phyloP scores from a whole-genome alignment of 2,113 vertebrate species.

The Mirza zaza region DNA sequence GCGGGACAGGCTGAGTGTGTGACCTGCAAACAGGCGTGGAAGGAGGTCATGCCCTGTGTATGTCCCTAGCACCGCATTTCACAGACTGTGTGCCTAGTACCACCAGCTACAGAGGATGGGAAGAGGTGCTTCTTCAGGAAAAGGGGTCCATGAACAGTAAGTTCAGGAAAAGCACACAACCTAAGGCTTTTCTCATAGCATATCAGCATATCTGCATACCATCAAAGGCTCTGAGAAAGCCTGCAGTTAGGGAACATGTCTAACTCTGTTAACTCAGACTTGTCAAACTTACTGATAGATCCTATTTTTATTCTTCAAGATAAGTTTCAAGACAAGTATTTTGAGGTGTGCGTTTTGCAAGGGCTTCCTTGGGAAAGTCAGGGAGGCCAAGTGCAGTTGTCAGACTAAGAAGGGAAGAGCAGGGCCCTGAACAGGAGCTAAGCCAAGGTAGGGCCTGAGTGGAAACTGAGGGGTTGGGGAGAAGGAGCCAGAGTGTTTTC shows the following conservation, averaged over 20 bases:
- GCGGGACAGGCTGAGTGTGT: background rate
- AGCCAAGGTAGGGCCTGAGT: accelerated
- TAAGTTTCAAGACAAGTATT: background rate
- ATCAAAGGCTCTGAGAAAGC: background rate
- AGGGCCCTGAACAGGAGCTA: background rate
- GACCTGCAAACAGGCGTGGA: background rate
- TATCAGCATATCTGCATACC: background rate
- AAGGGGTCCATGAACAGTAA: too few relatives aligned
- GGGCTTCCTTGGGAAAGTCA: background rate
- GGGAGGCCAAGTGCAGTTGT: background rate
- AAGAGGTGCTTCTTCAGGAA: background rate
- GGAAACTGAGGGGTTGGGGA: too few relatives aligned
- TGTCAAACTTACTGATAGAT: background rate
- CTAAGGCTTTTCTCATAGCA: background rate
- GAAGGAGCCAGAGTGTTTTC: accelerated
- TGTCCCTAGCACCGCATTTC: accelerated
- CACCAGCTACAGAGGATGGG: background rate
- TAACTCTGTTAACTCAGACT: background rate
- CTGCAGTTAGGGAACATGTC: background rate
- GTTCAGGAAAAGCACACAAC: background rate
- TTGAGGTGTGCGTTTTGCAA: background rate
- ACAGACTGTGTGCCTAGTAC: background rate
- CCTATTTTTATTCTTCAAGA: background rate
- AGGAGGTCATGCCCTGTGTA: background rate
- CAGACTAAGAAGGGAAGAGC: background rate